These are phyloP conservation scores for Pachymerium ferrugineum DNA, from an alignment of 2,888 invertebrate genomes.

Conservation along the genomic window DNA sequence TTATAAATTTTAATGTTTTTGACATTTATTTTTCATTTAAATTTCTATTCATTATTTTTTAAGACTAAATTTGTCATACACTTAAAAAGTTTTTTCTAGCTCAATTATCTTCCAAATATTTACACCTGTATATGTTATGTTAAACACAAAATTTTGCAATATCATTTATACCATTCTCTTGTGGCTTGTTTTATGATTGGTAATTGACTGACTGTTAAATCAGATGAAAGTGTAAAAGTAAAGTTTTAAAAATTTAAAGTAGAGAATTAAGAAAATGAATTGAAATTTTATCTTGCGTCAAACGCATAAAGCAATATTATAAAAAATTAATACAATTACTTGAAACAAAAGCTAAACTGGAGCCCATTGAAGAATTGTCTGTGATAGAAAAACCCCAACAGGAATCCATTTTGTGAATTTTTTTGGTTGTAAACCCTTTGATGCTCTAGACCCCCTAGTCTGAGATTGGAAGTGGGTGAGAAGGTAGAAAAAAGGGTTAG, in stretches of 20 bases:
- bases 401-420: neutral
- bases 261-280: slow-evolving; percentile 13
- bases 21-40: too few relatives aligned
- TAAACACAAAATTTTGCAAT: too few relatives aligned
- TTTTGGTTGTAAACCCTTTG: neutral
- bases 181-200: too few relatives aligned
- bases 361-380: neutral
- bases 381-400: neutral
- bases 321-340: neutral
- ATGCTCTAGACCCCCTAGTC: slow-evolving; percentile 9
- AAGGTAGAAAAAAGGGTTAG: slow-evolving; percentile 3
- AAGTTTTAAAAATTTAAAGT: neutral
- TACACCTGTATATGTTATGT: too few relatives aligned
- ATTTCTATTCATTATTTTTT: too few relatives aligned
- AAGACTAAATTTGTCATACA: neutral
- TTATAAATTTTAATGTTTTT: too few relatives aligned
- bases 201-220: too few relatives aligned
- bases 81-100: neutral
- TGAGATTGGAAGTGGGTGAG: slow-evolving; percentile 10
- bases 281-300: neutral
- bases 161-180: too few relatives aligned
- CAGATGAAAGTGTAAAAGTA: too few relatives aligned
- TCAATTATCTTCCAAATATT: too few relatives aligned
- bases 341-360: too few relatives aligned
- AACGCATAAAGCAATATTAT: neutral